Conservation (phyloP, 2,888 invertebrate species). For the Neoitamus cyanurus region DNA sequence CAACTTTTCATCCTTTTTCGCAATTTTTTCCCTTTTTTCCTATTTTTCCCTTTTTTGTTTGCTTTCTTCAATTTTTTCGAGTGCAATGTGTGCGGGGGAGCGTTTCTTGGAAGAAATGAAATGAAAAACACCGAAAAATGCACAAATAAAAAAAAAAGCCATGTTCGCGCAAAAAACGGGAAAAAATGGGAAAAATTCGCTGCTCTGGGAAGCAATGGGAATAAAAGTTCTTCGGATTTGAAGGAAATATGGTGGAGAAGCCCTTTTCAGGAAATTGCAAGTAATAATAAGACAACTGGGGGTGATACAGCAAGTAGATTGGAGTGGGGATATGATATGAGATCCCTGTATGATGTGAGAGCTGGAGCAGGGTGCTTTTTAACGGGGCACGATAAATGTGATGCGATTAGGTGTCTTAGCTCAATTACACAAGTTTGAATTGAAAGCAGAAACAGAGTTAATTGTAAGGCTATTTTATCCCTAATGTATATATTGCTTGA, state of each 20-base stretch:
- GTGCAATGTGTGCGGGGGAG: neutral
- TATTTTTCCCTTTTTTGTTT: neutral
- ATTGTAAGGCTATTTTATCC: too few relatives aligned
- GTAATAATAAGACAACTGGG: neutral
- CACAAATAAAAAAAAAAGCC: neutral
- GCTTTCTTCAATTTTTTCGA: neutral
- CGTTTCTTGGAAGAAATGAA: neutral
- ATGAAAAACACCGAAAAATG: neutral
- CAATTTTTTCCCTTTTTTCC: neutral
- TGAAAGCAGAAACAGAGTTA: too few relatives aligned
- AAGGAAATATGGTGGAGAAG: neutral
- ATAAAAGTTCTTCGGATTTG: neutral
- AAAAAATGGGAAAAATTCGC: neutral
- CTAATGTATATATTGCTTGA: too few relatives aligned
- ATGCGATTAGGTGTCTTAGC: too few relatives aligned
- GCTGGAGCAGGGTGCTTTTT: neutral
- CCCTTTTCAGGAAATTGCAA: neutral
- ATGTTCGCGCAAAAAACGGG: neutral
- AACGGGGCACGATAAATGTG: neutral
- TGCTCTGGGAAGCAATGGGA: neutral
- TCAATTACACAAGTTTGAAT: too few relatives aligned
- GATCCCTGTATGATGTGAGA: neutral
- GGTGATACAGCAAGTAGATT: neutral
- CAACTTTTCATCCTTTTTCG: conserved; percentile 1
- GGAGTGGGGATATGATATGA: neutral